Evolutionary conservation across 2,113 vertebrate species (phyloP).

Genomic region (Tachuris rubrigastra): DNA sequence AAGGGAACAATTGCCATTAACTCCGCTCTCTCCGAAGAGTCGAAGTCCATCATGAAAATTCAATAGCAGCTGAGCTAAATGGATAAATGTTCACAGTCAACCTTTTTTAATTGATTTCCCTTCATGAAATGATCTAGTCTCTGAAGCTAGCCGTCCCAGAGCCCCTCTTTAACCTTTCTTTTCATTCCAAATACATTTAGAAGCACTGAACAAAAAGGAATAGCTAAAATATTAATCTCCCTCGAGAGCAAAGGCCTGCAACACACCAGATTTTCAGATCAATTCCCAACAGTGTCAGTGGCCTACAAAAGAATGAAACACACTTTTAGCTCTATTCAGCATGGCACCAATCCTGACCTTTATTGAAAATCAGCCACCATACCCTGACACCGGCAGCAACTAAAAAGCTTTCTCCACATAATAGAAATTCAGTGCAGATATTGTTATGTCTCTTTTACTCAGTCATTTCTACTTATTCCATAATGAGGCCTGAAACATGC

Average conservation of each 20-base stretch:
- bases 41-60: slow-evolving; percentile 99
- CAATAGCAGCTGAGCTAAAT: slow-evolving; percentile 98
- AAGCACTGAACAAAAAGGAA: slow-evolving; percentile 82
- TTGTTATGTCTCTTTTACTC: slow-evolving; percentile 83
- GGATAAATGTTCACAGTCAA: slow-evolving; percentile 98
- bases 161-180: slow-evolving; percentile 88
- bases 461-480: slow-evolving; percentile 90
- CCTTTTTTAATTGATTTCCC: slow-evolving; percentile 99
- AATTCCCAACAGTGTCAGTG: slow-evolving; percentile 83
- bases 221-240: slow-evolving; percentile 89
- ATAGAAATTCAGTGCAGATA: slow-evolving; percentile 90
- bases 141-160: slow-evolving; percentile 84
- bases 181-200: slow-evolving; percentile 87
- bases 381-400: slow-evolving; percentile 75
- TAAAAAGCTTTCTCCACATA: slow-evolving; percentile 77
- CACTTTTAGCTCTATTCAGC: slow-evolving; percentile 79
- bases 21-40: slow-evolving; percentile 94
- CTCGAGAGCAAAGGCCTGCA: slow-evolving; percentile 82
- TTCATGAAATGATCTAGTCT: slow-evolving; percentile 97
- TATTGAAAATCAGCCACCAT: slow-evolving; percentile 80
- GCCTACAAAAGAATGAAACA: slow-evolving; percentile 82
- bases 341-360: slow-evolving; percentile 82
- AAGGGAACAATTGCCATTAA: slow-evolving; percentile 98
- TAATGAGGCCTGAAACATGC: slow-evolving; percentile 89
- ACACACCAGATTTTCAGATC: slow-evolving; percentile 83